These are phyloP conservation scores for Rhynchonema sp. DNA, from an alignment of 2,888 invertebrate species.

Conservation along the genomic window DNA sequence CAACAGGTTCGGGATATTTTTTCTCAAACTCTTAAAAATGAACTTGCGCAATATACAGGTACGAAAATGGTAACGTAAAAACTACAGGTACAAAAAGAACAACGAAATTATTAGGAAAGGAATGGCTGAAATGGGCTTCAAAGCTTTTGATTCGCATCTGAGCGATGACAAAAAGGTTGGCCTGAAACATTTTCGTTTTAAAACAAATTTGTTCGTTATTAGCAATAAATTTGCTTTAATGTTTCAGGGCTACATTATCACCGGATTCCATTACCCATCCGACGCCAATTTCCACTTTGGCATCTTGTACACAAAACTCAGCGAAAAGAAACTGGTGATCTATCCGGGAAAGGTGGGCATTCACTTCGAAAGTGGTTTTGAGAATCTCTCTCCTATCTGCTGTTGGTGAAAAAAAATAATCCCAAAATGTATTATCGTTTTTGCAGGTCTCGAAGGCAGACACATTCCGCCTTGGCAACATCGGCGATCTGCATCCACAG, in stretches of 20 bases:
- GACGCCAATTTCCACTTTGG: conserved; percentile 31
- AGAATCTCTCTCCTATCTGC: too few species aligned
- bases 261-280: conserved; percentile 31
- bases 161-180: background rate
- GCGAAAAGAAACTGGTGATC: conserved; percentile 32
- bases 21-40: too few species aligned
- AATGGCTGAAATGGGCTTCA: conserved; percentile 29
- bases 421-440: too few species aligned
- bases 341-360: conserved; percentile 36
- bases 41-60: too few species aligned
- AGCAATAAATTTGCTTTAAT: too few species aligned
- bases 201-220: too few species aligned
- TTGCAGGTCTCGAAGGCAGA: conserved; percentile 30
- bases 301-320: conserved; percentile 30
- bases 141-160: conserved; percentile 26
- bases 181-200: conserved; percentile 13
- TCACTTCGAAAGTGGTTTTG: too few species aligned
- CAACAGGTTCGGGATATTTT: too few species aligned
- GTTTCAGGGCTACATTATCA: conserved; percentile 33
- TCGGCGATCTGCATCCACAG: conserved; percentile 31
- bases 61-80: too few species aligned
- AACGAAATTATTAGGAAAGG: conserved; percentile 28
- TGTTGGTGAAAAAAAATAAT: too few species aligned
- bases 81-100: conserved; percentile 31
- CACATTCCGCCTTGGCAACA: conserved; percentile 36